Evolutionary conservation across 2,888 invertebrate genomes (phyloP).

Genomic region (Ischnura elegans): DNA sequence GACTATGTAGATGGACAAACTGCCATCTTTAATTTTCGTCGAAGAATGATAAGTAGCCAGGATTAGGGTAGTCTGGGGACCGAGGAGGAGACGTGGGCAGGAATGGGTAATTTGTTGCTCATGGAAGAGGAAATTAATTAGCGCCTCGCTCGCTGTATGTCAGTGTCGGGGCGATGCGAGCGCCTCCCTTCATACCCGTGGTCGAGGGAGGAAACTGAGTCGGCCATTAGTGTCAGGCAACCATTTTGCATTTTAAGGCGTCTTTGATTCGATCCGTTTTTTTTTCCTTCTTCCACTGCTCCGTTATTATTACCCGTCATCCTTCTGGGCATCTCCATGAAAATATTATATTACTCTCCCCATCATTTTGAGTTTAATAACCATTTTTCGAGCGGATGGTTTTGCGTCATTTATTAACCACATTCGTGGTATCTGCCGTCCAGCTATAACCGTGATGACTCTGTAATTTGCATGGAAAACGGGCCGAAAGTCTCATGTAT

Average conservation of each 20-base stretch:
- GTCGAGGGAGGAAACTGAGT: not conserved
- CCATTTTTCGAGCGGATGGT: not conserved
- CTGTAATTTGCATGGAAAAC: not conserved
- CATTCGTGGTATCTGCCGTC: not conserved
- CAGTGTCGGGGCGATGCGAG: not conserved
- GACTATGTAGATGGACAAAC: not conserved
- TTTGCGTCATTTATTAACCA: not conserved
- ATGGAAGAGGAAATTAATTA: conserved; percentile 34
- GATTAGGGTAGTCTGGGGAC: too few relatives aligned
- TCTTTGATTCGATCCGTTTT: not conserved
- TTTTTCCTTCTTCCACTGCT: not conserved
- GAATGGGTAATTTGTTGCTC: conserved; percentile 4
- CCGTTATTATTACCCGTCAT: not conserved
- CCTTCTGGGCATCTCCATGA: not conserved
- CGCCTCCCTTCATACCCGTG: not conserved
- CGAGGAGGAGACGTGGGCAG: not conserved
- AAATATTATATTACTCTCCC: not conserved
- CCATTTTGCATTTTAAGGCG: conserved; percentile 8
- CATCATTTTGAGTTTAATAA: conserved; percentile 3
- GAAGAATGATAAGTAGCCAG: not conserved
- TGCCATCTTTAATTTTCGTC: not conserved
- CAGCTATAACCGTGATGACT: not conserved
- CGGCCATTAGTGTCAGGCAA: conserved; percentile 4
- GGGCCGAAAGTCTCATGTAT: not conserved
- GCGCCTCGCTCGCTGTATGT: not conserved